Base-by-base conservation (phyloP, 23 tunicate genomes). In the Corella eumyota region DNA sequence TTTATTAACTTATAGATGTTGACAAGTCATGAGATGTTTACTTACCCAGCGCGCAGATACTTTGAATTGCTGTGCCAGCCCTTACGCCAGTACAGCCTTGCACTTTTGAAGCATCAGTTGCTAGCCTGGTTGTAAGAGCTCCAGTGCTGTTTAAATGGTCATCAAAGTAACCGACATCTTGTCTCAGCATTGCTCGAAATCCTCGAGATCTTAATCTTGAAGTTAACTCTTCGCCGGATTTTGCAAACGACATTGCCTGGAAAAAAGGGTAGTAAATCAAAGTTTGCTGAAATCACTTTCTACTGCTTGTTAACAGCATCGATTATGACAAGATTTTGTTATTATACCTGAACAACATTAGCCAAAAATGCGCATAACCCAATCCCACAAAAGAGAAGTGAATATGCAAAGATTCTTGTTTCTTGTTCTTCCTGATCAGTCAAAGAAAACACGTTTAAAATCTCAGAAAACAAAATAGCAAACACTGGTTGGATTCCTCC, bases 151-250 rank as follows among this genome's bases (percentile, higher is more conserved):
- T 85, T 0, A 64, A 20, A 62, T 67, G 99, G 65, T 93, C 91
- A 57, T 93, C 99, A 75, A 84, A 84, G 56, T 77, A 93, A 21
- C 64, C 88, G 28, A 93, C 85, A 25, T 93, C 86, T 55, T 81
- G 93, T 20, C 93, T 38, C 52, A 92, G 53, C 73, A 81, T 65
- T 9, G 81, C 80, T 37, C 57, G 37, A 72, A 92, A 92, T 23
- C 77, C 98, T 59, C 32, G 29, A 13, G 83, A 36, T 6, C 99
- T 82, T 11, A 93, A 67, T 55, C 99, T 57, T 25, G 77, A 55
- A 1, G 99, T 93, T 45, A 93, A 54, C 69, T 93, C 99, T 50
- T 93, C 99, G 13, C 99, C 99, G 26, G 99, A 78, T 74, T 85
- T 84, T 9, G 70, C 99, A 34, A 93, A 93, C 35, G 75, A 79